phyloP scores from a whole-genome alignment of 2,888 invertebrate genomes.

The Drosophila anomalata region DNA sequence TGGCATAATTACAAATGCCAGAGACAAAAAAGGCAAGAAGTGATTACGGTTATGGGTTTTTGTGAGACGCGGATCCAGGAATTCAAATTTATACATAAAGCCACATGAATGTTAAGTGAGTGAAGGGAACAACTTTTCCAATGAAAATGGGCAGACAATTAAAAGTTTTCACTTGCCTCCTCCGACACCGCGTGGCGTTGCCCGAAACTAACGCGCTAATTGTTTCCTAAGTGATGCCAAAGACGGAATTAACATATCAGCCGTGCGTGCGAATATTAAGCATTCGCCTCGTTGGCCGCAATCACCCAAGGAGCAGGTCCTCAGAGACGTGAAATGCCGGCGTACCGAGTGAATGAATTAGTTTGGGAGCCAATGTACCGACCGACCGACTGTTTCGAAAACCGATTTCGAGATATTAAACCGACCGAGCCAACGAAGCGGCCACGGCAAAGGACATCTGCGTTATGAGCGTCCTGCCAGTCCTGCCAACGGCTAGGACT shows the following conservation, averaged over 20 bases:
- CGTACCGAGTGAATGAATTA: slow-evolving; percentile 40
- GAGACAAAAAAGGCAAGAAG: slow-evolving; percentile 62
- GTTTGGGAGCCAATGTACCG: slow-evolving; percentile 8
- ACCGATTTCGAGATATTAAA: not conserved
- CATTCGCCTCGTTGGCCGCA: slow-evolving; percentile 25
- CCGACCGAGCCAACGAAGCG: slow-evolving; percentile 54
- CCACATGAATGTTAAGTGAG: slow-evolving; percentile 64
- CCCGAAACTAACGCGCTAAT: slow-evolving; percentile 60
- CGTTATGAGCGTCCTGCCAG: slow-evolving; percentile 70
- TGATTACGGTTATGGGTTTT: slow-evolving; percentile 55
- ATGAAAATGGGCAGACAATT: slow-evolving; percentile 75
- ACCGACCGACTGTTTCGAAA: slow-evolving; percentile 20
- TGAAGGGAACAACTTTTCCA: slow-evolving; percentile 56
- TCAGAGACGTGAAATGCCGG: slow-evolving; percentile 48
- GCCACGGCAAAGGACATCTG: slow-evolving; percentile 77
- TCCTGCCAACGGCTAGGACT: slow-evolving; percentile 25
- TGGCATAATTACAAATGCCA: slow-evolving; percentile 45
- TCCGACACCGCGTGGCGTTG: slow-evolving; percentile 15
- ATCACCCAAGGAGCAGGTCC: slow-evolving; percentile 15
- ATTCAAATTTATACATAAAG: slow-evolving; percentile 51
- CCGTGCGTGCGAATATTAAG: slow-evolving; percentile 56
- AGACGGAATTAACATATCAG: slow-evolving; percentile 71
- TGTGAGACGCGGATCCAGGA: slow-evolving; percentile 30
- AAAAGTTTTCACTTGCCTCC: slow-evolving; percentile 74
- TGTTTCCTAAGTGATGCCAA: slow-evolving; percentile 69